Evolutionary conservation across 2,888 invertebrate genomes (phyloP).

Genomic region (Drosophila subquinaria): DNA sequence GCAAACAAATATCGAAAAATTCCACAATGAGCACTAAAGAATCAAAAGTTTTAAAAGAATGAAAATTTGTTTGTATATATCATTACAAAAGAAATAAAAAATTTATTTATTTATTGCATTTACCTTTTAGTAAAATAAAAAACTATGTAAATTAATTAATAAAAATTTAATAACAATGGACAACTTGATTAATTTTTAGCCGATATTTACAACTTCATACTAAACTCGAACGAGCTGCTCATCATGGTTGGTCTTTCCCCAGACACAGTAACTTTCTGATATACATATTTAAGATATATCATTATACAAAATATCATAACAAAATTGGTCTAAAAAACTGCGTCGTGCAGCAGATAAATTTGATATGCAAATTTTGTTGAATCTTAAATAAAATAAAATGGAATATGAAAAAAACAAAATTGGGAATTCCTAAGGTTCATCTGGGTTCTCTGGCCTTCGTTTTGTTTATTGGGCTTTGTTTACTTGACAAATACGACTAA

Average conservation of each 20-base stretch:
- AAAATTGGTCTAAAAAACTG: conserved; percentile 36
- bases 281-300: not conserved
- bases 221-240: not conserved
- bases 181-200: too few relatives aligned
- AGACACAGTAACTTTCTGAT: not conserved
- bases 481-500: conserved; percentile 44
- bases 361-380: conserved; percentile 45
- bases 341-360: conserved; percentile 28
- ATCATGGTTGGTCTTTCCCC: conserved; percentile 3
- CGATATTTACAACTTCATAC: too few relatives aligned
- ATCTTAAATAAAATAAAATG: conserved; percentile 17
- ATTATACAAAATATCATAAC: conserved; percentile 19
- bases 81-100: too few relatives aligned
- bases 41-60: too few relatives aligned
- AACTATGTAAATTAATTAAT: too few relatives aligned
- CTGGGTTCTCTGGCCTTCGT: conserved; percentile 49
- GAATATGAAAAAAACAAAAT: conserved; percentile 20
- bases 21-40: too few relatives aligned
- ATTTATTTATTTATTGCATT: too few relatives aligned
- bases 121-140: too few relatives aligned
- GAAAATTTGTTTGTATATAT: too few relatives aligned
- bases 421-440: conserved; percentile 54
- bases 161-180: too few relatives aligned
- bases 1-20: too few relatives aligned
- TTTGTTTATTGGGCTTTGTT: conserved; percentile 18